Conservation (phyloP, 1,140 invertebrate species). For the Asobara japonica region DNA sequence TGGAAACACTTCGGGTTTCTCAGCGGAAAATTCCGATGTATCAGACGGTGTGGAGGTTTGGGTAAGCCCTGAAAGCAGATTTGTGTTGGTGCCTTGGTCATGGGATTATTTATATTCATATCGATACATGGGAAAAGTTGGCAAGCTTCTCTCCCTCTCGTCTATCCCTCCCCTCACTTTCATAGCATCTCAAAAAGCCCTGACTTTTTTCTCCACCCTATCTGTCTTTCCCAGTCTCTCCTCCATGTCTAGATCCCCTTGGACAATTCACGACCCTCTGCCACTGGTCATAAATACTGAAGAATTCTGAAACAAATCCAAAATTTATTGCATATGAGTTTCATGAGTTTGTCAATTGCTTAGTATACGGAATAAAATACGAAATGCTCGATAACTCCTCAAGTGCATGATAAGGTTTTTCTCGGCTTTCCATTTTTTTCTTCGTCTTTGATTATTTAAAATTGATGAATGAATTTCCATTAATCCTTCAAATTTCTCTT, state of each 20-base stretch:
- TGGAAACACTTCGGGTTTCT: too few relatives aligned
- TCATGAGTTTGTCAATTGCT: conserved; percentile 60
- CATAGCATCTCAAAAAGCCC: background rate
- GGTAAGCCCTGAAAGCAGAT: too few relatives aligned
- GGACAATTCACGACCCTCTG: background rate
- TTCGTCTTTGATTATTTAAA: too few relatives aligned
- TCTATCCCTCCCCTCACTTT: conserved; percentile 1
- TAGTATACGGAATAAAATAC: background rate
- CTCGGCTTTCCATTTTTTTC: background rate
- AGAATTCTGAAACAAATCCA: conserved; percentile 35
- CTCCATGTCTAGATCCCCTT: background rate
- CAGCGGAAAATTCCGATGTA: too few relatives aligned
- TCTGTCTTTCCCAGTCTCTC: background rate
- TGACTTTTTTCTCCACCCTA: background rate
- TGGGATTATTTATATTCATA: conserved; percentile 54
- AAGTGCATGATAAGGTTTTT: background rate
- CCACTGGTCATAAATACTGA: conserved; percentile 54
- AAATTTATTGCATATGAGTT: conserved; percentile 66
- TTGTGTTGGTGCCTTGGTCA: background rate
- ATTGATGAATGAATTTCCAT: too few relatives aligned
- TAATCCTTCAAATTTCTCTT: too few relatives aligned
- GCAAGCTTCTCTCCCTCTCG: conserved; percentile 38
- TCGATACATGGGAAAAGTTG: conserved; percentile 54
- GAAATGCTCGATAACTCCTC: background rate
- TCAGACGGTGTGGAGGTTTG: too few relatives aligned